A percentile compares a stretch with the other conserved stretches of the same genome.
Evolutionary conservation across 2,113 vertebrate genomes (phyloP).

Genomic region (Porphyrio hochstetteri): DNA sequence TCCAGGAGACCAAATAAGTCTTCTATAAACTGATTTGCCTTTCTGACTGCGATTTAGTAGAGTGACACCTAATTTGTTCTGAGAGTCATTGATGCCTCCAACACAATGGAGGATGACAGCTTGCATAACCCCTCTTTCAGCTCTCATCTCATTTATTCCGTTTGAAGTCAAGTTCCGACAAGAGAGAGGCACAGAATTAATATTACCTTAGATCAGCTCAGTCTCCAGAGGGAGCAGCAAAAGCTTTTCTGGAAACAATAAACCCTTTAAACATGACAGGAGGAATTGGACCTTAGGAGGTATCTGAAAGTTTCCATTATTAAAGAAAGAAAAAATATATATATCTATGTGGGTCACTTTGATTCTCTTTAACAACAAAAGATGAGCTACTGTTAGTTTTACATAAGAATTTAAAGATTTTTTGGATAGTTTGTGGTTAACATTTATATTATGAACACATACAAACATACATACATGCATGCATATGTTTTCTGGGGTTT

Average conservation of each 20-base stretch:
- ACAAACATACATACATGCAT: neutral
- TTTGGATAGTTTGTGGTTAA: slow-evolving; percentile 44
- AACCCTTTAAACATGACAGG: slow-evolving; percentile 82
- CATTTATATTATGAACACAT: neutral
- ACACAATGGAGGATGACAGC: slow-evolving; percentile 81
- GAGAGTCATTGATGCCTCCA: slow-evolving; percentile 74
- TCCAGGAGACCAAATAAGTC: slow-evolving; percentile 76
- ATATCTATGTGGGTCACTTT: slow-evolving; percentile 60
- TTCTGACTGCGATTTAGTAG: slow-evolving; percentile 77
- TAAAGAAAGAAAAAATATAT: slow-evolving; percentile 57
- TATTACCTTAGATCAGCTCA: slow-evolving; percentile 79
- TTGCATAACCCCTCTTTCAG: slow-evolving; percentile 82
- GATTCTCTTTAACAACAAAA: slow-evolving; percentile 45
- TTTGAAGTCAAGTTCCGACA: slow-evolving; percentile 80
- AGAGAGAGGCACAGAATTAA: slow-evolving; percentile 78
- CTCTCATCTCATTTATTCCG: slow-evolving; percentile 79
- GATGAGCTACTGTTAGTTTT: slow-evolving; percentile 48
- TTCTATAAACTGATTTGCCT: slow-evolving; percentile 79
- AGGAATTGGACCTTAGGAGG: slow-evolving; percentile 76
- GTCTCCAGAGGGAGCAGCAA: slow-evolving; percentile 77
- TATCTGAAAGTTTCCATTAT: slow-evolving; percentile 78
- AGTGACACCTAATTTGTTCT: slow-evolving; percentile 82
- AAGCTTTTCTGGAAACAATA: slow-evolving; percentile 83
- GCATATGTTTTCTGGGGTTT: neutral
- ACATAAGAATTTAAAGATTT: slow-evolving; percentile 63